Conservation (phyloP, 2,888 invertebrate species). For the Cataglyphis altisquamis region DNA sequence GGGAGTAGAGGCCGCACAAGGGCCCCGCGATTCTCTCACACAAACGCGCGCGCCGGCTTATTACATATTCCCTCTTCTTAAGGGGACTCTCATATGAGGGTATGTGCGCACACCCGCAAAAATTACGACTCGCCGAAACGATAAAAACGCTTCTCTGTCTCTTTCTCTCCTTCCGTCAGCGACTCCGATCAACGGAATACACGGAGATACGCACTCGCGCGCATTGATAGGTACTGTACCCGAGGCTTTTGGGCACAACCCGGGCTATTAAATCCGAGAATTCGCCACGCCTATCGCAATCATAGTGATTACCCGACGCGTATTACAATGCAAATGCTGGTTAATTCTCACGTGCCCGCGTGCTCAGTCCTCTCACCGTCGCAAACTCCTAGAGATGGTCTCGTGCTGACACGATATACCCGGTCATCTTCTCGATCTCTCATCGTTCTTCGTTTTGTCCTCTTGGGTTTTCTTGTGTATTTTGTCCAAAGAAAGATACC, state of each 20-base stretch:
- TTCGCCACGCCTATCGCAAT: conserved; percentile 81
- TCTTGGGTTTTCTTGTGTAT: conserved; percentile 1
- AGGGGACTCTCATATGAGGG: conserved; percentile 41
- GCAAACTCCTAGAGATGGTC: conserved; percentile 49
- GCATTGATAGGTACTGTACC: conserved; percentile 52
- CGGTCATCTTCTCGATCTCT: conserved; percentile 29
- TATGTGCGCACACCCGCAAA: conserved; percentile 68
- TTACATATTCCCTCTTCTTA: conserved; percentile 63
- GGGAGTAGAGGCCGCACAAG: conserved; percentile 55
- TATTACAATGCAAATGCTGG: conserved; percentile 83
- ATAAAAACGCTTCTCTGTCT: conserved; percentile 72
- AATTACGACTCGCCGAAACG: conserved; percentile 79
- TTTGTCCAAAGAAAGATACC: conserved; percentile 20
- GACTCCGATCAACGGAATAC: conserved; percentile 16
- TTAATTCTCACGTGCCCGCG: conserved; percentile 75
- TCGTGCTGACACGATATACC: conserved; percentile 43
- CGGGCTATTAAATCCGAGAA: conserved; percentile 82
- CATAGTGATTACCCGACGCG: conserved; percentile 82
- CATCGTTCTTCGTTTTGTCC: conserved; percentile 23
- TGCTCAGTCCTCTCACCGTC: conserved; percentile 22
- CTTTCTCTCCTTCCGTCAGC: background rate
- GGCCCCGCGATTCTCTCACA: conserved; percentile 8
- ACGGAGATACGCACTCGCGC: conserved; percentile 1
- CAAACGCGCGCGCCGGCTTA: conserved; percentile 58
- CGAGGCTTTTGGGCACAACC: conserved; percentile 79